Evolutionary conservation across 1,140 invertebrate species (phyloP).

Genomic region (Babylonia areolata): DNA sequence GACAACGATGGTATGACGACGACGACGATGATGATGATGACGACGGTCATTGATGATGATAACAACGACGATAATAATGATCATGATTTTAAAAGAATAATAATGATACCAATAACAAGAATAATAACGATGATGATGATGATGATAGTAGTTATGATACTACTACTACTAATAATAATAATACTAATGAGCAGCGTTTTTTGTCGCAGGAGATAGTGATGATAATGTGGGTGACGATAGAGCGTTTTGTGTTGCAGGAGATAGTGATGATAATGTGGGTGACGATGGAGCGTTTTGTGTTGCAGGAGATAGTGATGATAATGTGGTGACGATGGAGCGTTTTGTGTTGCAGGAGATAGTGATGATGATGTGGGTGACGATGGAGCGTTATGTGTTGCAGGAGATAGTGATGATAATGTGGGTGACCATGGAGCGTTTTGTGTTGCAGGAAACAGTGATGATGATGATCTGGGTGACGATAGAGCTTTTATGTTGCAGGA

Average conservation of each 20-base stretch:
- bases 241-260: slow-evolving; percentile 89
- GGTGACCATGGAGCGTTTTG: slow-evolving; percentile 93
- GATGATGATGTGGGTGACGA: slow-evolving; percentile 93
- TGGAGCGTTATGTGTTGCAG: slow-evolving; percentile 79
- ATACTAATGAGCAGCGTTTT: neutral
- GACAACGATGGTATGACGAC: too few relatives aligned
- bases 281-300: slow-evolving; percentile 38
- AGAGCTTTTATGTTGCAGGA: slow-evolving; percentile 82
- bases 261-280: too few relatives aligned
- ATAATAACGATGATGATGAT: too few relatives aligned
- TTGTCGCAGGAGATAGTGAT: slow-evolving; percentile 80
- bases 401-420: slow-evolving; percentile 88
- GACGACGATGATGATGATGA: too few relatives aligned
- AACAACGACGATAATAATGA: too few relatives aligned
- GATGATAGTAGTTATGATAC: too few relatives aligned
- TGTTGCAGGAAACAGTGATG: slow-evolving; percentile 81
- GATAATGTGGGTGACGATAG: slow-evolving; percentile 92
- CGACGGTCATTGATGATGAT: too few relatives aligned
- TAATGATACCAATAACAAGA: too few relatives aligned
- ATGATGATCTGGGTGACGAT: slow-evolving; percentile 94
- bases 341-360: slow-evolving; percentile 76
- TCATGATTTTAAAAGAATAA: too few relatives aligned
- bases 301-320: slow-evolving; percentile 83
- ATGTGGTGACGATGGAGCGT: slow-evolving; percentile 90
- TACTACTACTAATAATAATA: too few relatives aligned